Conservation (phyloP, 2,888 invertebrate species). For the Erebia epiphron region DNA sequence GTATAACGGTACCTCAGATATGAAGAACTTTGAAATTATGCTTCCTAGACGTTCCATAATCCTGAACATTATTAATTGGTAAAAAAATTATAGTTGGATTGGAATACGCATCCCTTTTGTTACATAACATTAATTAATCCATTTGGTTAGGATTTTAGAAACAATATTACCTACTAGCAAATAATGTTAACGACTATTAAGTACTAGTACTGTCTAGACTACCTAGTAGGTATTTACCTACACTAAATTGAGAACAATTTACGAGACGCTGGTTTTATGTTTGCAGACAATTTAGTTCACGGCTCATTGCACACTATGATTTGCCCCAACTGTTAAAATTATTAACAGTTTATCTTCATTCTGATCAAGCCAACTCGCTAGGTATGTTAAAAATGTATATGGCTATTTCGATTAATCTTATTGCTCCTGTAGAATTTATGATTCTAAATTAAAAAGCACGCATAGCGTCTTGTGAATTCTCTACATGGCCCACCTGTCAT, state of each 20-base stretch:
- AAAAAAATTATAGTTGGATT: too few species aligned
- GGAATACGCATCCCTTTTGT: too few species aligned
- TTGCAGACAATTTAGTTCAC: constrained; percentile 72
- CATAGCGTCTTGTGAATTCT: constrained; percentile 22
- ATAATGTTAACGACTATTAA: constrained; percentile 32
- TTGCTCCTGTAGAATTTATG: constrained; percentile 28
- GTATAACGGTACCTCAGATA: too few species aligned
- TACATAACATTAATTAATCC: background rate
- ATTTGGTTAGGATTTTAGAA: background rate
- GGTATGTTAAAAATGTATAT: constrained; percentile 27
- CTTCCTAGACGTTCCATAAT: too few species aligned
- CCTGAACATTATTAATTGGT: too few species aligned
- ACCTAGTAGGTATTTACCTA: constrained; percentile 37
- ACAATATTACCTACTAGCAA: constrained; percentile 30
- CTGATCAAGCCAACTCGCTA: constrained; percentile 25
- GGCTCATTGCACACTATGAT: constrained; percentile 60
- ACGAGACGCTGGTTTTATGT: constrained; percentile 71
- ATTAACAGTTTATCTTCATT: constrained; percentile 33
- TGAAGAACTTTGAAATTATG: too few species aligned
- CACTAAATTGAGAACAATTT: constrained; percentile 70
- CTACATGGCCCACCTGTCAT: constrained; percentile 30
- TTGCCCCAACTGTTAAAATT: constrained; percentile 42
- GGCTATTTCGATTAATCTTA: constrained; percentile 26
- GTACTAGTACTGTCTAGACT: constrained; percentile 35
- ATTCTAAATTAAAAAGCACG: constrained; percentile 30